These are phyloP conservation scores for Panagrolaimus sp. DNA, from an alignment of 1,140 invertebrate genomes.

Conservation along the genomic window DNA sequence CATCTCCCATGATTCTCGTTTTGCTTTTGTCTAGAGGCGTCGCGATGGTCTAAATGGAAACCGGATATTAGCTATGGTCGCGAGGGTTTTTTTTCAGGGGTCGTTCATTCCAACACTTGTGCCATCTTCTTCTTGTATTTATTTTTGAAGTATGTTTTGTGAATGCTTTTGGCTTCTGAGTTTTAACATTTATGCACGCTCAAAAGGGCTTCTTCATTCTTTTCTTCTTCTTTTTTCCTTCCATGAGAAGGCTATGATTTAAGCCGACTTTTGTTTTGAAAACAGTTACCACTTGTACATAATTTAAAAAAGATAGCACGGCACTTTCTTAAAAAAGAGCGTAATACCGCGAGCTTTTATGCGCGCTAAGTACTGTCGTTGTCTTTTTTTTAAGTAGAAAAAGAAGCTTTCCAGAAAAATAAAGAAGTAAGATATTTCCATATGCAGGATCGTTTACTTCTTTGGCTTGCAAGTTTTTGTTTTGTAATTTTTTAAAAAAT, in stretches of 20 bases:
- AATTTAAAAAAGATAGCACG: not conserved
- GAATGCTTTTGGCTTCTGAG: not conserved
- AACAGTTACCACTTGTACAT: slow-evolving; percentile 18
- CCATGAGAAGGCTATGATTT: not conserved
- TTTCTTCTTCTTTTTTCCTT: not conserved
- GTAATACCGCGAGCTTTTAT: not conserved
- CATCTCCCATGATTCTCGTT: slow-evolving; percentile 17
- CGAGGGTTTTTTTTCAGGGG: not conserved
- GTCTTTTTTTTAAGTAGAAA: not conserved
- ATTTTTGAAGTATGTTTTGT: not conserved
- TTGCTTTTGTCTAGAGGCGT: slow-evolving; percentile 18
- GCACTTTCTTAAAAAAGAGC: slow-evolving; percentile 1
- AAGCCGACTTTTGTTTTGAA: not conserved
- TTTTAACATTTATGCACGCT: slow-evolving; percentile 13
- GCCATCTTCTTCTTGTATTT: not conserved
- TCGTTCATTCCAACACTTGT: not conserved
- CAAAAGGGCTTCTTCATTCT: slow-evolving; percentile 16
- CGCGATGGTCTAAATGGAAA: slow-evolving; percentile 5
- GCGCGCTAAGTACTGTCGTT: not conserved
- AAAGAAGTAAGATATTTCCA: not conserved
- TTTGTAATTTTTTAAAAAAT: not conserved
- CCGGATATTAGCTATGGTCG: slow-evolving; percentile 9
- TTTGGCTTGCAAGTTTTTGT: not conserved
- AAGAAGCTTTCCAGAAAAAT: not conserved
- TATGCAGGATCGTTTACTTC: not conserved